Evolutionary conservation across 1,140 invertebrate species (phyloP).

Genomic region (Aphelinus certus): DNA sequence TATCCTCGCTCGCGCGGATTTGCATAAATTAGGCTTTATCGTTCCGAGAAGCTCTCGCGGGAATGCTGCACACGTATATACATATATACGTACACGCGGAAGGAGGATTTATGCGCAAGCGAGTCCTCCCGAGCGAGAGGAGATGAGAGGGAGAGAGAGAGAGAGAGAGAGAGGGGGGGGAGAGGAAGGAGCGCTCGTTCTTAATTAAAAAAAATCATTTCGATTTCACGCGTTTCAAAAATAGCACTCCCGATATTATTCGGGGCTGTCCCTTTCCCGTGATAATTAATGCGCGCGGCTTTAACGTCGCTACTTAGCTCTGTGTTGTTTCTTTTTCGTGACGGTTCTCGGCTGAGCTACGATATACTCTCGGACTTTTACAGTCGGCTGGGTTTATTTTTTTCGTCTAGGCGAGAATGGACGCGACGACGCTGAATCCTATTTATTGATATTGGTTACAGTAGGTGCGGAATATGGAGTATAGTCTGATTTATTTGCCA

Average conservation of each 20-base stretch:
- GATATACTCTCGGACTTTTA: slow-evolving; percentile 12
- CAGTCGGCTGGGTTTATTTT: slow-evolving; percentile 1
- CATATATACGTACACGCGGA: slow-evolving; percentile 10
- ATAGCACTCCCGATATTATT: slow-evolving; percentile 25
- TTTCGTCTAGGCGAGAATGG: slow-evolving; percentile 17
- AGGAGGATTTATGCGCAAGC: slow-evolving; percentile 38
- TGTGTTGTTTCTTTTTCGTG: slow-evolving; percentile 6
- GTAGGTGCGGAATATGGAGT: no score
- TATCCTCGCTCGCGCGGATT: slow-evolving; percentile 51
- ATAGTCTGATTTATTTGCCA: no score
- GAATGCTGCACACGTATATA: slow-evolving; percentile 39
- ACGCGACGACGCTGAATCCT: slow-evolving; percentile 26
- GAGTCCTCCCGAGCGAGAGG: not conserved
- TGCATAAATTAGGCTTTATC: slow-evolving; percentile 68
- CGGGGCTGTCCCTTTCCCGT: slow-evolving; percentile 15
- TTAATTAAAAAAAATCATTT: slow-evolving; percentile 43
- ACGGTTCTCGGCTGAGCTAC: slow-evolving; percentile 3
- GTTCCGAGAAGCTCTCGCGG: slow-evolving; percentile 59
- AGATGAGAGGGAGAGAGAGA: slow-evolving; percentile 8
- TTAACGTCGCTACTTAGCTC: slow-evolving; percentile 3
- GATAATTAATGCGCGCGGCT: slow-evolving; percentile 27
- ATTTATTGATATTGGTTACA: slow-evolving; percentile 35
- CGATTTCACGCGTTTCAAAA: slow-evolving; percentile 42
- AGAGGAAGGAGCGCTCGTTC: not conserved
- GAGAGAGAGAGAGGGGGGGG: not conserved